These are phyloP conservation scores for Harlomillsia oculata DNA, from an alignment of 1,140 invertebrate genomes.

Conservation along the genomic window DNA sequence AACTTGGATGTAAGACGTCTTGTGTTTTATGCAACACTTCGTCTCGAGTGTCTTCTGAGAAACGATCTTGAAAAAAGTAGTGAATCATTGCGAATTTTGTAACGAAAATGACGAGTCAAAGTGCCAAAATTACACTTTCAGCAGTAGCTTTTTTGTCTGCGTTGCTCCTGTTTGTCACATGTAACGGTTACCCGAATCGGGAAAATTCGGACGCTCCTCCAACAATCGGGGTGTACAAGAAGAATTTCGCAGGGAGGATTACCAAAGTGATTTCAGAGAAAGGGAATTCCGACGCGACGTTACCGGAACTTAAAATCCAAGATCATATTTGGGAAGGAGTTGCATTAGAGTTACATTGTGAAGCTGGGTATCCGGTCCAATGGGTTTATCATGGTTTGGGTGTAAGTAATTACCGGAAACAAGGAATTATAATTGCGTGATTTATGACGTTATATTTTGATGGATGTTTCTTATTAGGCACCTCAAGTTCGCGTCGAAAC, in stretches of 20 bases:
- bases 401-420: slow-evolving; percentile 7
- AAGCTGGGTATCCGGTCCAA: slow-evolving; percentile 22
- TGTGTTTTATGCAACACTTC: too few relatives aligned
- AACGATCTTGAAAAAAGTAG: too few relatives aligned
- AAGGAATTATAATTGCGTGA: background rate
- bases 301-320: slow-evolving; percentile 20
- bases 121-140: too few relatives aligned
- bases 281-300: slow-evolving; percentile 14
- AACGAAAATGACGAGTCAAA: too few relatives aligned
- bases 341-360: slow-evolving; percentile 20
- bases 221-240: slow-evolving; percentile 14
- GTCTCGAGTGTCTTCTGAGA: too few relatives aligned
- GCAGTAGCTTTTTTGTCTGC: too few relatives aligned
- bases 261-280: slow-evolving; percentile 6
- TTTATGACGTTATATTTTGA: too few relatives aligned
- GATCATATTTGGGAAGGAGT: slow-evolving; percentile 31
- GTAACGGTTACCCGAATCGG: too few relatives aligned
- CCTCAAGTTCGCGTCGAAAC: slow-evolving; percentile 10
- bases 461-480: too few relatives aligned
- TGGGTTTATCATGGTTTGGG: slow-evolving; percentile 19
- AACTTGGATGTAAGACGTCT: too few relatives aligned
- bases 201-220: slow-evolving; percentile 4
- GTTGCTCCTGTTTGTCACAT: too few relatives aligned
- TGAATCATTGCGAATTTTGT: too few relatives aligned
- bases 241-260: slow-evolving; percentile 15